Conservation (phyloP, 2,797 vertebrate genomes). For the Triplophysa bombifrons region DNA sequence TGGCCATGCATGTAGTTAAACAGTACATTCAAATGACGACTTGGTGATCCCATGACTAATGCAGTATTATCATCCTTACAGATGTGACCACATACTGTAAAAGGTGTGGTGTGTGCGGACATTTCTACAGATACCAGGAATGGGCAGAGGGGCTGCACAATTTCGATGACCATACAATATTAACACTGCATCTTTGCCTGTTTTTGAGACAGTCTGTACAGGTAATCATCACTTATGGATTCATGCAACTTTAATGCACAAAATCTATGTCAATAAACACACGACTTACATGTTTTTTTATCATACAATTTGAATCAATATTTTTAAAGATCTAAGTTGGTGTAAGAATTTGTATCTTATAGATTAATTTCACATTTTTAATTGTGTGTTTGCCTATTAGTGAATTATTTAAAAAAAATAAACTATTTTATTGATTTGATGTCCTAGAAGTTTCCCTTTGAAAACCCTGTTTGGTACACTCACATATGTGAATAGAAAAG, state of each 20-base stretch:
- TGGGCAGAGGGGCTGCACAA: conserved; percentile 21
- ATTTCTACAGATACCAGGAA: conserved; percentile 29
- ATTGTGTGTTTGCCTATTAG: too few relatives aligned
- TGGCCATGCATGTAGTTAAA: neutral
- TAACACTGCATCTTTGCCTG: neutral
- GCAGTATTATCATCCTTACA: neutral
- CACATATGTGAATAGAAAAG: neutral
- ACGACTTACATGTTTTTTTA: neutral
- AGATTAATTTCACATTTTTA: too few relatives aligned
- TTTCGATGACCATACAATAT: conserved; percentile 26
- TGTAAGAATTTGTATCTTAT: too few relatives aligned
- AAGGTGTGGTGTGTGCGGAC: conserved; percentile 22
- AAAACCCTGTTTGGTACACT: neutral
- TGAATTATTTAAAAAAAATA: too few relatives aligned
- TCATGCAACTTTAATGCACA: conserved; percentile 3
- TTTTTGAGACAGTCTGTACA: conserved; percentile 4
- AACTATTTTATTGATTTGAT: too few relatives aligned
- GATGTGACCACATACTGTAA: conserved; percentile 25
- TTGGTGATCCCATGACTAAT: neutral
- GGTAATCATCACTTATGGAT: neutral
- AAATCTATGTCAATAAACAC: neutral
- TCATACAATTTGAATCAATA: neutral
- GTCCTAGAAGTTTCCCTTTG: neutral
- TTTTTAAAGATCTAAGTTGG: too few relatives aligned
- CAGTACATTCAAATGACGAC: neutral